Evolutionary conservation across 2,888 invertebrate genomes (phyloP).

Genomic region (Dryobota labecula): DNA sequence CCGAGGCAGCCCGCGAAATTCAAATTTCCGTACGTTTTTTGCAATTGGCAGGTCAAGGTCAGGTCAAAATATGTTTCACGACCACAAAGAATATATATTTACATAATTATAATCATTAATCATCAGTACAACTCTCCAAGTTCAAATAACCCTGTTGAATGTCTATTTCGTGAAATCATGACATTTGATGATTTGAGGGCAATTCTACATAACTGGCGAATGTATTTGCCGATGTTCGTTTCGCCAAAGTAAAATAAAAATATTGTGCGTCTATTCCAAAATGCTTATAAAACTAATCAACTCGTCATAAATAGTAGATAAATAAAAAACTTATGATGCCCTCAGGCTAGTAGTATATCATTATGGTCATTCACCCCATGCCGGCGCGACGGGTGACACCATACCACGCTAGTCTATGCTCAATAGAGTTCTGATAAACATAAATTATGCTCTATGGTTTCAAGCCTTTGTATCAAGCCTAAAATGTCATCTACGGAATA

Average conservation of each 20-base stretch:
- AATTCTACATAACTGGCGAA: neutral
- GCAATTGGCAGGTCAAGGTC: neutral
- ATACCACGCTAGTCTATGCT: constrained; percentile 32
- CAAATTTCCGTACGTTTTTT: neutral
- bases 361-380: constrained; percentile 49
- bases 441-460: constrained; percentile 38
- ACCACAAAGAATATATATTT: neutral
- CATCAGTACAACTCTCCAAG: too few relatives aligned
- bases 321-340: constrained; percentile 34
- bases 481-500: neutral
- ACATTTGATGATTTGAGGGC: too few relatives aligned
- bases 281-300: constrained; percentile 11
- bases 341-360: constrained; percentile 34
- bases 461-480: neutral
- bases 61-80: neutral
- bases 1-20: neutral
- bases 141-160: neutral
- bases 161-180: neutral
- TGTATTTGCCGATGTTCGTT: neutral
- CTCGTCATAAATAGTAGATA: constrained; percentile 27
- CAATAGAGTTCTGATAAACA: constrained; percentile 29
- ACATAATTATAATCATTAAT: neutral
- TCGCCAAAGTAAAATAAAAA: neutral
- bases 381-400: constrained; percentile 36
- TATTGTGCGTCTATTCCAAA: neutral